Conservation (phyloP, 2,888 invertebrate species). For the Leucozona laternaria region DNA sequence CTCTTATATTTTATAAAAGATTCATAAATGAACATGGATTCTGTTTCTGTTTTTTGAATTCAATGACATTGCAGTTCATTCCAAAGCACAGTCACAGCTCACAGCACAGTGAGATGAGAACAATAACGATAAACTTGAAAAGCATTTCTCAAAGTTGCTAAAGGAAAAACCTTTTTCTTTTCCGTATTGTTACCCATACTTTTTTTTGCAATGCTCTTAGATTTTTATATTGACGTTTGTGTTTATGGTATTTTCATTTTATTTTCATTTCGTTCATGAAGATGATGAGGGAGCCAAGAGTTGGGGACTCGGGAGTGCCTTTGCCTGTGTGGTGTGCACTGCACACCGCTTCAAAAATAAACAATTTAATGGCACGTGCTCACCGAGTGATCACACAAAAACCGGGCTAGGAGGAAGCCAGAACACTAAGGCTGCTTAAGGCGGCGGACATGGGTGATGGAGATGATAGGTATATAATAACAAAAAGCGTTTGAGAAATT, state of each 20-base stretch:
- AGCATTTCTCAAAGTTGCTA: background rate
- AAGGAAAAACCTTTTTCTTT: background rate
- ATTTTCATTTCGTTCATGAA: background rate
- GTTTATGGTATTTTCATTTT: background rate
- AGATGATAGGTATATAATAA: background rate
- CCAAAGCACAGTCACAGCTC: background rate
- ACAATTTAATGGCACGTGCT: slow-evolving; percentile 78
- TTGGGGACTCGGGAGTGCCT: background rate
- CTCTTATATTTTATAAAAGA: background rate
- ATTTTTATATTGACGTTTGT: background rate
- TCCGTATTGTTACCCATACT: background rate
- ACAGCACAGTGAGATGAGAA: slow-evolving; percentile 1
- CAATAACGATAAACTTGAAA: slow-evolving; percentile 1
- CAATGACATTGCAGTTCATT: background rate
- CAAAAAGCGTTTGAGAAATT: background rate
- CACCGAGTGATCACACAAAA: slow-evolving; percentile 78
- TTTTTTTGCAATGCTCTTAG: slow-evolving; percentile 10
- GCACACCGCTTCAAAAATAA: slow-evolving; percentile 61
- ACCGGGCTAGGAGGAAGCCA: background rate
- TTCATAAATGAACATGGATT: background rate
- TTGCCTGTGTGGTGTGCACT: background rate
- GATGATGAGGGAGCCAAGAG: too few species aligned
- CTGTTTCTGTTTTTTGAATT: background rate
- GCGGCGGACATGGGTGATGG: background rate
- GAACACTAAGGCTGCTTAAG: background rate